Conservation (phyloP, 2,888 invertebrate genomes). For the Aphodius sticticus region DNA sequence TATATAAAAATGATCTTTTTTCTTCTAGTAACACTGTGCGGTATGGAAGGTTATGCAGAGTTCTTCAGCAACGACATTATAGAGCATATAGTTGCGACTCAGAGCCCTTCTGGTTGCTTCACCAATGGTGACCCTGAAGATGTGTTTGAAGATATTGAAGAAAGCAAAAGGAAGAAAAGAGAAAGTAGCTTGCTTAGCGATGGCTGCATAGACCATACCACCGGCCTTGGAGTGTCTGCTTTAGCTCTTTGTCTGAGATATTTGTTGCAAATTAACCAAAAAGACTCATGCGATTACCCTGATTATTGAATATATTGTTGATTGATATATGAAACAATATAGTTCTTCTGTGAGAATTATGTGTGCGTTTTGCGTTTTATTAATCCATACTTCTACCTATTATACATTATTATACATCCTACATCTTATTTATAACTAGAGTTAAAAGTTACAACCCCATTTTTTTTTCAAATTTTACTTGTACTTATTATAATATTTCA, state of each 20-base stretch:
- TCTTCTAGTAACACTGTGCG: slow-evolving; percentile 61
- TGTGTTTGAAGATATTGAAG: neutral
- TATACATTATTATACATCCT: too few species aligned
- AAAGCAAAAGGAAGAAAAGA: slow-evolving; percentile 42
- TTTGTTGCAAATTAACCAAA: slow-evolving; percentile 29
- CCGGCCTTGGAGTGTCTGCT: slow-evolving; percentile 57
- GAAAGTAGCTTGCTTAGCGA: slow-evolving; percentile 51
- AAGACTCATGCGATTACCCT: neutral
- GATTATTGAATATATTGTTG: neutral
- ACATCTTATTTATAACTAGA: too few species aligned
- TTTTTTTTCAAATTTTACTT: too few species aligned
- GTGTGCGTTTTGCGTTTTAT: too few species aligned
- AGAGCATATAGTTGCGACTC: slow-evolving; percentile 56
- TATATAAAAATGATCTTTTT: slow-evolving; percentile 4
- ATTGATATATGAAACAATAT: too few species aligned
- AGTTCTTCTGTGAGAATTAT: too few species aligned
- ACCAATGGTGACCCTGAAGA: slow-evolving; percentile 7
- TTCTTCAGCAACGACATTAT: slow-evolving; percentile 56
- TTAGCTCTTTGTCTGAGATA: slow-evolving; percentile 52
- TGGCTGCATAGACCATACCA: slow-evolving; percentile 60
- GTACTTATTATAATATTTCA: too few species aligned
- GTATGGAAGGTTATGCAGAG: slow-evolving; percentile 61
- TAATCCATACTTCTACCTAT: too few species aligned
- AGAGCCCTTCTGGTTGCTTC: slow-evolving; percentile 57
- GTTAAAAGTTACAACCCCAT: too few species aligned